These are phyloP conservation scores for Stomatorhinus walkeri DNA, from an alignment of 2,797 vertebrate genomes.

Conservation along the genomic window DNA sequence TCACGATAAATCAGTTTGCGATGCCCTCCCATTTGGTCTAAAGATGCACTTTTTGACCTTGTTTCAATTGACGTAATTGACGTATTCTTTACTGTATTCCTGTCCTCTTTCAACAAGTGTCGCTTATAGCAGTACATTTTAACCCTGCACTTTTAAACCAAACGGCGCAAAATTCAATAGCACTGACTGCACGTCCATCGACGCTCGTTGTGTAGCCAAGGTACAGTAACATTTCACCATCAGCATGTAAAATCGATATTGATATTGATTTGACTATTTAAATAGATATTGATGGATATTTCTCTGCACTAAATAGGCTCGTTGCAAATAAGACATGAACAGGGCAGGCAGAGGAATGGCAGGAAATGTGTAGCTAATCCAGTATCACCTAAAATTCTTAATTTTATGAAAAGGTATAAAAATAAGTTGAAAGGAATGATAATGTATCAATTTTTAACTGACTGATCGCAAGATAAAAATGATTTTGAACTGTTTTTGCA, in stretches of 20 bases:
- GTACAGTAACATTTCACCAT: not conserved
- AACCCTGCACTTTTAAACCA: not conserved
- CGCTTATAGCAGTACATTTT: not conserved
- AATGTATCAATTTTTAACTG: not conserved
- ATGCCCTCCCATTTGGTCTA: not conserved
- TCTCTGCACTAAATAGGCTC: not conserved
- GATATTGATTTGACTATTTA: not conserved
- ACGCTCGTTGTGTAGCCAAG: not conserved
- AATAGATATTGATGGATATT: not conserved
- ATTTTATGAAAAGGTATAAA: not conserved
- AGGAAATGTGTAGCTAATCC: not conserved
- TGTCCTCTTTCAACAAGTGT: not conserved
- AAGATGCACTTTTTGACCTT: not conserved
- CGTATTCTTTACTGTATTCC: not conserved
- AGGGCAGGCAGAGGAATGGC: not conserved
- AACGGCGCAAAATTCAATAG: not conserved
- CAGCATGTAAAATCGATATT: not conserved
- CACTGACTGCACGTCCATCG: not conserved
- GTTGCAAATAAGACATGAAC: not conserved
- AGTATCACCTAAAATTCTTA: not conserved
- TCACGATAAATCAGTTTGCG: not conserved
- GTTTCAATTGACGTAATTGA: not conserved
- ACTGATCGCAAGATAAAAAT: not conserved
- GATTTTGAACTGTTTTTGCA: not conserved
- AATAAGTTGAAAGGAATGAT: not conserved